phyloP scores from a whole-genome alignment of 2,113 vertebrate genomes.

The Canis aureus region DNA sequence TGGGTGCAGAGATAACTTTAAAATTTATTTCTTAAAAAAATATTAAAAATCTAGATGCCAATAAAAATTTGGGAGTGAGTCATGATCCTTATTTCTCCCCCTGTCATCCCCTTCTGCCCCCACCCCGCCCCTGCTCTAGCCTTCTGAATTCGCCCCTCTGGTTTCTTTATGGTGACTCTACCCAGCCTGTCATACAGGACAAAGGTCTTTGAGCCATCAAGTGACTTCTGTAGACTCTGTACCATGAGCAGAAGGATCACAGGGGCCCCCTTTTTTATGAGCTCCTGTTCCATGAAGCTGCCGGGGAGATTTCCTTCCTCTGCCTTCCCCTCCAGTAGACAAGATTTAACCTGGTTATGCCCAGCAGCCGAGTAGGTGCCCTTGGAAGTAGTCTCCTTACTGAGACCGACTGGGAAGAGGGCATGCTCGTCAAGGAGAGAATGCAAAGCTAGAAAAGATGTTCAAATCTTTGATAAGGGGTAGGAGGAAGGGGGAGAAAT shows the following conservation, averaged over 20 bases:
- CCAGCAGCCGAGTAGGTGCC: background rate
- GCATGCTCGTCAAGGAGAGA: background rate
- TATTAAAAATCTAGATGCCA: background rate
- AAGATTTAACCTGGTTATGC: background rate
- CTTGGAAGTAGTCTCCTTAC: background rate
- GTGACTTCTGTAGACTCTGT: conserved; percentile 37
- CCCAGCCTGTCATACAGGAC: background rate
- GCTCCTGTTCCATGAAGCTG: background rate
- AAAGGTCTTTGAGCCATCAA: conserved; percentile 3
- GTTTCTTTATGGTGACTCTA: background rate
- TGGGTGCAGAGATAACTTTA: background rate
- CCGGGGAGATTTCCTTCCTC: background rate
- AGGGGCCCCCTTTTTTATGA: background rate
- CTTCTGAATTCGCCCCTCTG: background rate
- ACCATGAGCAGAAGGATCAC: background rate
- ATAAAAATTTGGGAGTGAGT: background rate
- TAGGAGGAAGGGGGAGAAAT: background rate
- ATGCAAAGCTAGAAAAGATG: background rate
- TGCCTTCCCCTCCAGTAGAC: background rate
- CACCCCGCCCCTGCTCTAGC: background rate
- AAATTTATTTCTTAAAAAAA: background rate
- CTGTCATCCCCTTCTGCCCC: background rate
- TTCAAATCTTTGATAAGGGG: background rate
- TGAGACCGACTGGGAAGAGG: background rate
- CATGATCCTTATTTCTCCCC: background rate